These are phyloP conservation scores for Propithecus coquereli DNA, from an alignment of 2,113 vertebrate species.

Conservation along the genomic window DNA sequence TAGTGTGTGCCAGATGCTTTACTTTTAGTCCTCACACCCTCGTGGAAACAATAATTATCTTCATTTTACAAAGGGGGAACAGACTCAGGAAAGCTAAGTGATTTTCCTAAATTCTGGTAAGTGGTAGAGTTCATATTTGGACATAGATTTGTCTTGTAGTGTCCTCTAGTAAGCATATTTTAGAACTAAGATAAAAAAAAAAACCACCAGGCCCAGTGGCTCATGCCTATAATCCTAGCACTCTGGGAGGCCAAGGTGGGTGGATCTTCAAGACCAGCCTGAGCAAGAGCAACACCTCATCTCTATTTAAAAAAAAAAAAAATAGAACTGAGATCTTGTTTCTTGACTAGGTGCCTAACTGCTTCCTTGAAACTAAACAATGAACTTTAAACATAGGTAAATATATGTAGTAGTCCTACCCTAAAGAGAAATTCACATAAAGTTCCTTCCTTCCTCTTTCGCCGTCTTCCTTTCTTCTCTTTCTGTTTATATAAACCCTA, in stretches of 20 bases:
- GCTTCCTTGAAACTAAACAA: background rate
- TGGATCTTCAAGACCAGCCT: no score
- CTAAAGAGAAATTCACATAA: background rate
- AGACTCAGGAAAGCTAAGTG: background rate
- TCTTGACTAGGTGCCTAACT: background rate
- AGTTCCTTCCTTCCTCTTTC: background rate
- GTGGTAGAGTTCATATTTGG: background rate
- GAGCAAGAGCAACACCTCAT: no score
- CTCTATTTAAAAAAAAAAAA: no score
- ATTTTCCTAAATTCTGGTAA: background rate
- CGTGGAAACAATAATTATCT: background rate
- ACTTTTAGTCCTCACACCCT: background rate
- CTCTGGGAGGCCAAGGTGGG: no score
- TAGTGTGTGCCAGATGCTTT: background rate
- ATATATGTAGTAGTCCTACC: background rate
- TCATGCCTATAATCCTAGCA: no score
- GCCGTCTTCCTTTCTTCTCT: background rate
- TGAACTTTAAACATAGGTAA: background rate
- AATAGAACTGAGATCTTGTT: background rate
- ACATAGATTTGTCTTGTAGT: background rate
- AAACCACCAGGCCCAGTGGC: no score
- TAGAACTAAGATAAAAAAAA: background rate
- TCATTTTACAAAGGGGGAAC: background rate
- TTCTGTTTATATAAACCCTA: background rate
- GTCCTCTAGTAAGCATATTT: background rate